These are phyloP conservation scores for Eustalomyia histrio DNA, from an alignment of 2,888 invertebrate genomes.

Conservation along the genomic window DNA sequence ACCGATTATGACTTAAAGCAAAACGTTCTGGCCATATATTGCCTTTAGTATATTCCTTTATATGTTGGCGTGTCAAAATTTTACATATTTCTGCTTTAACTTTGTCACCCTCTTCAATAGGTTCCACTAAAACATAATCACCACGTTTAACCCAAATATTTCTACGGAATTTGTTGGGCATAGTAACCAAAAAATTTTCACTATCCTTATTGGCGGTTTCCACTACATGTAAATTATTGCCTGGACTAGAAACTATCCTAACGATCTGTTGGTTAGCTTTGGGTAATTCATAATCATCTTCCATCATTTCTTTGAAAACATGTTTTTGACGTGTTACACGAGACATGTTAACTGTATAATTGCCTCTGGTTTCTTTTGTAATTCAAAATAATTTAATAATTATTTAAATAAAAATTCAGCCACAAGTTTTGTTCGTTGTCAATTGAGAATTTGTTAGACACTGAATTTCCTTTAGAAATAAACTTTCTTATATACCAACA, in stretches of 20 bases:
- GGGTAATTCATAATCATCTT: slow-evolving; percentile 88
- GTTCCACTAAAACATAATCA: slow-evolving; percentile 92
- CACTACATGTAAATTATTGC: slow-evolving; percentile 95
- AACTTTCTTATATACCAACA: too few relatives aligned
- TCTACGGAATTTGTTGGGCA: slow-evolving; percentile 96
- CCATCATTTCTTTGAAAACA: slow-evolving; percentile 87
- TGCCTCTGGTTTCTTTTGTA: too few relatives aligned
- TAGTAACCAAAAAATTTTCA: slow-evolving; percentile 84
- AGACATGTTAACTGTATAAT: slow-evolving; percentile 84
- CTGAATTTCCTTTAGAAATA: too few relatives aligned
- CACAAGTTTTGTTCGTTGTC: too few relatives aligned
- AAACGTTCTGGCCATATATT: slow-evolving; percentile 81
- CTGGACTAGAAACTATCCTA: slow-evolving; percentile 87
- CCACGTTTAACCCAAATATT: slow-evolving; percentile 97
- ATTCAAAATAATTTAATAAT: too few relatives aligned
- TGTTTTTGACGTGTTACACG: slow-evolving; percentile 89
- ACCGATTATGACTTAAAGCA: slow-evolving; percentile 74
- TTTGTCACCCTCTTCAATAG: slow-evolving; percentile 95
- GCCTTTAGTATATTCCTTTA: slow-evolving; percentile 84
- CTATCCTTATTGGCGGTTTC: slow-evolving; percentile 80
- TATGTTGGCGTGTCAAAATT: slow-evolving; percentile 85
- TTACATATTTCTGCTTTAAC: slow-evolving; percentile 95
- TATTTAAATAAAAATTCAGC: too few relatives aligned
- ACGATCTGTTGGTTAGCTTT: slow-evolving; percentile 88
- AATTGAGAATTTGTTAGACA: too few relatives aligned